A percentile compares a stretch with the other conserved stretches of the same genome.
These are phyloP conservation scores for Nothoprocta perdicaria DNA, from an alignment of 2,113 vertebrate genomes.

Conservation along the genomic window DNA sequence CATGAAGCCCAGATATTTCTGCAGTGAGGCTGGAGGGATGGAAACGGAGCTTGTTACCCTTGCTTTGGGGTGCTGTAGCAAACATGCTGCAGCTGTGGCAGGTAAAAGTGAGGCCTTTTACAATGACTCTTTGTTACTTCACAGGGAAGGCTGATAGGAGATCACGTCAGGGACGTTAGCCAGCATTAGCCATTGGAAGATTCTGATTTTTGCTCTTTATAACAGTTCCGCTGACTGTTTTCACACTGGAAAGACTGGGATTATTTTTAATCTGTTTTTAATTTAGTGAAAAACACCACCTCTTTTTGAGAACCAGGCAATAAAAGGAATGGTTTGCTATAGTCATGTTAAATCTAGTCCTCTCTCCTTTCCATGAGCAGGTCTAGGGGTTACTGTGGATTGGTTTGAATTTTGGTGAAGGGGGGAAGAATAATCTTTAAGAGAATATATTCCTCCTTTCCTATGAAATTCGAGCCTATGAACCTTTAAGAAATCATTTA, in stretches of 20 bases:
- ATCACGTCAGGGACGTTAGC: not conserved
- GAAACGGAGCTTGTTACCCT: not conserved
- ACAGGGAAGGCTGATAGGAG: not conserved
- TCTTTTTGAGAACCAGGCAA: not conserved
- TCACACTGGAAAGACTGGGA: not conserved
- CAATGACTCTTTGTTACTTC: not conserved
- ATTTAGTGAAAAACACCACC: not conserved
- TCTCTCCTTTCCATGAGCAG: conserved; percentile 4
- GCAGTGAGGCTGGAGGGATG: not conserved
- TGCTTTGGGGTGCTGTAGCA: fast-evolving
- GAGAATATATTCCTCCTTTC: not conserved
- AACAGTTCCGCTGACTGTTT: not conserved
- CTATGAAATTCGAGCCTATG: conserved; percentile 3
- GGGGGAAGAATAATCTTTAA: not conserved
- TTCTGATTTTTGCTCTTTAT: not conserved
- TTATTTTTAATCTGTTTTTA: not conserved
- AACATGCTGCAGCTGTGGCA: not conserved
- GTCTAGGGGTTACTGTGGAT: not conserved
- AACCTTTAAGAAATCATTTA: not conserved
- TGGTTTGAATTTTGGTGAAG: not conserved
- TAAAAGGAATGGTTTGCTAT: not conserved
- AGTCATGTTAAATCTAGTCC: not conserved
- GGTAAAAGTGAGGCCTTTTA: not conserved
- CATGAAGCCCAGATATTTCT: not conserved
- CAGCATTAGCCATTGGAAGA: not conserved